These are phyloP conservation scores for Aptenodytes forsteri DNA, from an alignment of 2,113 vertebrate species.

Conservation along the genomic window DNA sequence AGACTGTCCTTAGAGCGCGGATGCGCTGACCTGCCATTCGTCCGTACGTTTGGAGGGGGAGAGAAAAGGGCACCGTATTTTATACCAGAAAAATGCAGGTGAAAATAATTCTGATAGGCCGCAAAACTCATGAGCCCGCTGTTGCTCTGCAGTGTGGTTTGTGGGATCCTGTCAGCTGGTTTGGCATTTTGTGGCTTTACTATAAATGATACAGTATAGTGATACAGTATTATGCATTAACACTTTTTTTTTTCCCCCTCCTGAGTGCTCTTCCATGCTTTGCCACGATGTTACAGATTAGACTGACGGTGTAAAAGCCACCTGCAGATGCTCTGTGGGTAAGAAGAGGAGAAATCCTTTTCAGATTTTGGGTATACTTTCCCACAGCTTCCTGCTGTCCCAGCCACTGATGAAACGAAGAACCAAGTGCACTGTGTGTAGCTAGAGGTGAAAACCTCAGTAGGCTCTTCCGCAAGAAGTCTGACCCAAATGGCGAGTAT, in stretches of 20 bases:
- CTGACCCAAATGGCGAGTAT: neutral
- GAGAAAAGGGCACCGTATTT: neutral
- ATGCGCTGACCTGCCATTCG: neutral
- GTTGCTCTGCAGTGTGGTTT: neutral
- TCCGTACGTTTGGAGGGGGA: rapidly evolving
- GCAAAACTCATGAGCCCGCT: neutral
- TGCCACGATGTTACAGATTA: neutral
- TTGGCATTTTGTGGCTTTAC: conserved; percentile 9
- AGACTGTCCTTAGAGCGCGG: rapidly evolving
- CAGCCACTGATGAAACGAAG: neutral
- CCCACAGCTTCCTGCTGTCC: conserved; percentile 19
- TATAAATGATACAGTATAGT: neutral
- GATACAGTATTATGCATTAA: neutral
- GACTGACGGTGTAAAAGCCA: neutral
- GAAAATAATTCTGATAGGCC: neutral
- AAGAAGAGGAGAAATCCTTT: neutral
- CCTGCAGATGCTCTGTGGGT: neutral
- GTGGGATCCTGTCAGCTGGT: conserved; percentile 51
- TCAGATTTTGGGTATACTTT: neutral
- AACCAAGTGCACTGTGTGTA: neutral
- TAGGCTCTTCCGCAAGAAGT: neutral
- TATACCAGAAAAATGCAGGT: neutral
- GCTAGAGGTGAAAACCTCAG: neutral
- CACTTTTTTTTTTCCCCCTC: neutral
- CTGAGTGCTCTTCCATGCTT: neutral